Evolutionary conservation across 1,140 invertebrate genomes (phyloP).

Genomic region (Artemia franciscana): DNA sequence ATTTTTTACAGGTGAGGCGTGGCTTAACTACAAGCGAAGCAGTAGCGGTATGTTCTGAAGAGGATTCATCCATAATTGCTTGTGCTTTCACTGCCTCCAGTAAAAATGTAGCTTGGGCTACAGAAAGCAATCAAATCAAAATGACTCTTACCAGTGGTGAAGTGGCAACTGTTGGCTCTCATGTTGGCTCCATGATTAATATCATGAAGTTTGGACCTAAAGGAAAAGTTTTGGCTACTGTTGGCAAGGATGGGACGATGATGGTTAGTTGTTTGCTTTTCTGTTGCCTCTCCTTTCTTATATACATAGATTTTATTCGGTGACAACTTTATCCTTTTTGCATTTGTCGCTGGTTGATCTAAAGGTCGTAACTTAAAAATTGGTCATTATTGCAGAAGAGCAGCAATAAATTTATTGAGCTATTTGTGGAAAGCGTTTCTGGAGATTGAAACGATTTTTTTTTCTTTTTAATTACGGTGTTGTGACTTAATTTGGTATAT

Average conservation of each 20-base stretch:
- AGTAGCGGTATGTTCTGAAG: not conserved
- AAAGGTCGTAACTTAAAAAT: too few species aligned
- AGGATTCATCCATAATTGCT: not conserved
- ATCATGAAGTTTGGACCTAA: not conserved
- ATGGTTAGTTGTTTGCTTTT: not conserved
- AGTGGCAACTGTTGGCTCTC: not conserved
- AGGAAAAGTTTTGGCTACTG: not conserved
- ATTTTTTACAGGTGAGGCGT: not conserved
- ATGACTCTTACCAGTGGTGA: not conserved
- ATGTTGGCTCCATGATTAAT: not conserved
- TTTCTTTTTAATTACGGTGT: too few species aligned
- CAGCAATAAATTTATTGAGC: too few species aligned
- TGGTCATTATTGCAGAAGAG: too few species aligned
- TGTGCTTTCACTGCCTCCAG: not conserved
- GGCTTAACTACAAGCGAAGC: not conserved
- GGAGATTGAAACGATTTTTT: too few species aligned
- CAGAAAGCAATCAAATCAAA: not conserved
- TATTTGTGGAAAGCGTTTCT: too few species aligned
- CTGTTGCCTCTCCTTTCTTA: too few species aligned
- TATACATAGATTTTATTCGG: too few species aligned
- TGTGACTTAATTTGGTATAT: too few species aligned
- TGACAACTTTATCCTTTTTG: too few species aligned
- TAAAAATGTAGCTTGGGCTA: not conserved
- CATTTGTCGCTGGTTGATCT: too few species aligned
- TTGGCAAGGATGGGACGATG: not conserved